A percentile compares a stretch with the other conserved stretches of the same genome.
Evolutionary conservation across 2,797 vertebrate species (phyloP).

Genomic region (Intellagama lesueurii): DNA sequence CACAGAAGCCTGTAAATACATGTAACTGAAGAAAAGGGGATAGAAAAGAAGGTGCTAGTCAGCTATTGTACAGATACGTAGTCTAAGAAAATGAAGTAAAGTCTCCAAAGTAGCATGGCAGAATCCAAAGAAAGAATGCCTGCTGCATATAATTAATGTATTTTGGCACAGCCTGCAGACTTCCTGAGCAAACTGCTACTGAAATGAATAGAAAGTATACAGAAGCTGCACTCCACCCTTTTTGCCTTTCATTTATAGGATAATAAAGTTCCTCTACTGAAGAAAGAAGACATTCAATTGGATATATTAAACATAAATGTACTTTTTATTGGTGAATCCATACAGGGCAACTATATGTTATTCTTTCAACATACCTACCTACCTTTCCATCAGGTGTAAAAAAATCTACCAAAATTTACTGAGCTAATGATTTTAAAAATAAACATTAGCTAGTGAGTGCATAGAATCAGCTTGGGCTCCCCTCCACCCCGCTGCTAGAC

Average conservation of each 20-base stretch:
- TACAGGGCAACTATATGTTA: not conserved
- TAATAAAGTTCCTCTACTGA: not conserved
- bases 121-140: not conserved
- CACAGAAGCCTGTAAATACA: conserved; percentile 18
- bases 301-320: not conserved
- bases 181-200: not conserved
- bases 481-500: not conserved
- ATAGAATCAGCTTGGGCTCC: conserved; percentile 20
- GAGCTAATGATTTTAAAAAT: not conserved
- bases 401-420: not conserved
- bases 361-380: not conserved
- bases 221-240: not conserved
- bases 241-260: not conserved
- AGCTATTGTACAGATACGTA: not conserved
- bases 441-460: not conserved
- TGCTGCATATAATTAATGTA: not conserved
- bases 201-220: not conserved
- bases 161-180: not conserved
- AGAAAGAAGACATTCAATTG: not conserved
- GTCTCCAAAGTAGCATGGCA: not conserved
- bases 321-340: not conserved
- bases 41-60: not conserved
- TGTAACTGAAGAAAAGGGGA: conserved; percentile 9
- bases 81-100: conserved; percentile 25
- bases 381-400: not conserved